These are phyloP conservation scores for Epinephelus lanceolatus DNA, from an alignment of 2,113 vertebrate genomes.

Conservation along the genomic window DNA sequence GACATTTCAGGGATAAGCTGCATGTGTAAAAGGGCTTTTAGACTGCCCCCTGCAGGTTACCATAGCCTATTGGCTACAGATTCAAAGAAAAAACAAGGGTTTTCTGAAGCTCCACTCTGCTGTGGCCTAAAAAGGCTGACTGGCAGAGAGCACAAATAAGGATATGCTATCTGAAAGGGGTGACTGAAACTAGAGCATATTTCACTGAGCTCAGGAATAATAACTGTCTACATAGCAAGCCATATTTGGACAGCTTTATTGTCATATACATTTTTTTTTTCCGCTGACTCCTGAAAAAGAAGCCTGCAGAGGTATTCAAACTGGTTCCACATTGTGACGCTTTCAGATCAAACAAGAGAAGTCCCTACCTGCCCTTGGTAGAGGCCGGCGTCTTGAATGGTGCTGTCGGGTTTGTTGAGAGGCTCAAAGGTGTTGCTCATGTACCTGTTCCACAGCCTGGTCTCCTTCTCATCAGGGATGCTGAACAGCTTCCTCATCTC, in stretches of 20 bases:
- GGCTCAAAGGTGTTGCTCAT: conserved; percentile 99
- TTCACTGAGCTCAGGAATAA: conserved; percentile 29
- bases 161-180: not conserved
- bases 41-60: conserved; percentile 35
- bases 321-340: not conserved
- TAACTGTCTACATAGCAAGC: not conserved
- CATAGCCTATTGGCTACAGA: not conserved
- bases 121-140: not conserved
- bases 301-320: not conserved
- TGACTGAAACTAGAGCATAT: not conserved
- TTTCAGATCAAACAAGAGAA: not conserved
- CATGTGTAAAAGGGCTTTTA: not conserved
- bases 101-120: not conserved
- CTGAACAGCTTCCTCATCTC: conserved; percentile 98
- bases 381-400: conserved; percentile 97
- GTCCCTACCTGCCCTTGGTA: conserved; percentile 97
- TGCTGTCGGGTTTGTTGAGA: conserved; percentile 98
- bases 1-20: no score
- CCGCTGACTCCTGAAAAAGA: not conserved
- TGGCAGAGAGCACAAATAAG: conserved; percentile 14
- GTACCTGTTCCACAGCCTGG: conserved; percentile 98
- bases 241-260: not conserved
- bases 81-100: not conserved
- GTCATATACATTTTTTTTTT: not conserved
- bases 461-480: conserved; percentile 97